Evolutionary conservation across 2,888 invertebrate species (phyloP), one percentile per base, ranked within the genome.

Genomic region (Nephrotoma flavescens): DNA sequence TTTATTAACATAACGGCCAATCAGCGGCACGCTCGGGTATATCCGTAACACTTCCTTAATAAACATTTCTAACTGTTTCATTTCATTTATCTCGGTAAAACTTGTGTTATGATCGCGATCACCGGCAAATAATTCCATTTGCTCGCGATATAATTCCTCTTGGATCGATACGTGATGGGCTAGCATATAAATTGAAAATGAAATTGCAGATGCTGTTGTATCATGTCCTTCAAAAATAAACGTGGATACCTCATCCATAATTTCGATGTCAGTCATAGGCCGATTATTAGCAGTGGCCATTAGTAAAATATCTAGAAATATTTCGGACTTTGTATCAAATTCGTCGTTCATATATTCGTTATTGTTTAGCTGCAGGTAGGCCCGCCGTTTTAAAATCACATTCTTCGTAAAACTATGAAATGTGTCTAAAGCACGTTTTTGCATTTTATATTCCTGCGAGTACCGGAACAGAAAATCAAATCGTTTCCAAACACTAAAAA

Each of bases 201-300:
- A 90, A 9, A 94, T 91, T 0, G 93, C 94, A 0, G 94, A 93
- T 0, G 93, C 93, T 0, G 94, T 94, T 0, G 94, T 94, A 88
- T 94, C 94, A 87, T 94, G 94, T 0, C 94, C 94, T 42, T 89
- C 91, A 88, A 91, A 91, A 89, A 91, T 90, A 87, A 91, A 91
- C 2, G 91, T 91, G 5, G 91, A 90, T 0, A 91, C 91, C 87
- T 91, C 91, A 86, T 91, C 91, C 47, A 90, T 90, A 11, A 91
- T 88, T 88, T 91, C 91, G 45, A 89, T 87, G 2, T 88, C 87
- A 2, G 88, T 90, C 84, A 91, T 87, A 0, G 89, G 89, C 0
- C 88, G 87, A 0, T 89, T 90, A 86, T 91, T 90, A n/a, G 91
- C 89, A 0, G 88, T 89, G 0, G 90, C 87, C 0, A 90, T 89